Evolutionary conservation across 1,140 invertebrate genomes (phyloP), one percentile per base, ranked within the genome.

Genomic region (Caenorhabditis inopinata): DNA sequence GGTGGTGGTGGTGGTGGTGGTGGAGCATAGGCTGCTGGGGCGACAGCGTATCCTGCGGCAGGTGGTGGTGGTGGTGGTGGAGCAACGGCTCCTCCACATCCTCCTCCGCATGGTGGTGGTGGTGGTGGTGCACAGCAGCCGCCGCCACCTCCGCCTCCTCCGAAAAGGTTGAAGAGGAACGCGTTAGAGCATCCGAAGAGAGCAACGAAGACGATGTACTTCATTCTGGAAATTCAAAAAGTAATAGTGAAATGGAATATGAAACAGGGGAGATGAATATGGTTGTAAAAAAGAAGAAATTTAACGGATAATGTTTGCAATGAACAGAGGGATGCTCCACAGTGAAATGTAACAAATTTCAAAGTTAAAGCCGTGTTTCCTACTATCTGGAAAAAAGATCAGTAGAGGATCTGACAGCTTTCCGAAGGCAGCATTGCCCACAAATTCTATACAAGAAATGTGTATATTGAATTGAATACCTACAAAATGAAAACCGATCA

Each of bases 41-140:
- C 51, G 21, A 58, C 51, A 16, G 51, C 51, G 27, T 58, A 58
- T n/a, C 51, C 51, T 4, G 12, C 51, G 25, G 51, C 2, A 16
- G 51, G 49, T 51, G 49, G 48, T 51, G 48, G 49, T 51, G 49
- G 27, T 58, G 51, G 51, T n/a, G n/a, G n/a, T n/a, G n/a, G n/a
- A n/a, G n/a, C n/a, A 32, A 29, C 51, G 16, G 27, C 51, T 32
- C 51, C 51, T 32, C 51, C 51, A 29, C 51, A 58, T 58, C 51
- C 51, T 58, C 51, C 51, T 58, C 51, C 51, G 35, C 51, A 58
- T n/a, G n/a, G n/a, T 58, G 76, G 76, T 38, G 76, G 76, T 42
- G 76, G 76, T 38, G 76, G 76, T 42, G 76, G 76, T 21, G 76
- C 49, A 47, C 76, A 78, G 49, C 76, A 68, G 16, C 77, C 51